Evolutionary conservation across 2,797 vertebrate species (phyloP).

Genomic region (Harpagifer antarcticus): DNA sequence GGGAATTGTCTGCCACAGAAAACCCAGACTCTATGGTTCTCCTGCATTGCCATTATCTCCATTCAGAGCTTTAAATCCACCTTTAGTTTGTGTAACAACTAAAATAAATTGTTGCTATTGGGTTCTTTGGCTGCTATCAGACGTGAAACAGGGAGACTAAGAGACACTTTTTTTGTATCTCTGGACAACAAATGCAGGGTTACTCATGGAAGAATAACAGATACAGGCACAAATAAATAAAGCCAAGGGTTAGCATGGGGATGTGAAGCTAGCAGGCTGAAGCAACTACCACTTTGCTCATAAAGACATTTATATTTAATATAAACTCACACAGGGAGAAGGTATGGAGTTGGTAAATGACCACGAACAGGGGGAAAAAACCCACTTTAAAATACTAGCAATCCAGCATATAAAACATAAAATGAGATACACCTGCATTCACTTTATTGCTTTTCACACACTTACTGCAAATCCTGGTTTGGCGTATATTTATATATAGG

Average conservation of each 20-base stretch:
- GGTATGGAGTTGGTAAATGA: not conserved
- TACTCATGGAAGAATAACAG: slow-evolving; percentile 22
- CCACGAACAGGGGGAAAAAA: too few relatives aligned
- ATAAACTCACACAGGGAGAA: not conserved
- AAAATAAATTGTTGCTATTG: not conserved
- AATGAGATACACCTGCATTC: too few relatives aligned
- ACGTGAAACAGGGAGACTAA: slow-evolving; percentile 14
- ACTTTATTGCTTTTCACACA: too few relatives aligned
- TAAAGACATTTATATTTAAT: too few relatives aligned
- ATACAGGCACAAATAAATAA: slow-evolving; percentile 30
- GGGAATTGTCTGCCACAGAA: slow-evolving; percentile 32
- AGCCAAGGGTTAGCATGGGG: slow-evolving; percentile 29
- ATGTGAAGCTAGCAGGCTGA: slow-evolving; percentile 19
- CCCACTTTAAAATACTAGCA: too few relatives aligned
- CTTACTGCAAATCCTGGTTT: too few relatives aligned
- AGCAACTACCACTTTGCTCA: slow-evolving; percentile 5
- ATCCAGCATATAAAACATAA: too few relatives aligned
- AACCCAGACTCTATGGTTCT: slow-evolving; percentile 8
- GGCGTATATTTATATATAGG: too few relatives aligned
- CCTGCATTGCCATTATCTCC: slow-evolving; percentile 9
- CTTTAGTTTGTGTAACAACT: not conserved
- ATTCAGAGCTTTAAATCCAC: slow-evolving; percentile 14
- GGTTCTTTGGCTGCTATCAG: not conserved
- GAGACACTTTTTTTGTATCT: not conserved
- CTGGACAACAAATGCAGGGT: slow-evolving; percentile 41